Evolutionary conservation across 2,113 vertebrate species (phyloP).

Genomic region (Cyphomyrus discorhynchus): DNA sequence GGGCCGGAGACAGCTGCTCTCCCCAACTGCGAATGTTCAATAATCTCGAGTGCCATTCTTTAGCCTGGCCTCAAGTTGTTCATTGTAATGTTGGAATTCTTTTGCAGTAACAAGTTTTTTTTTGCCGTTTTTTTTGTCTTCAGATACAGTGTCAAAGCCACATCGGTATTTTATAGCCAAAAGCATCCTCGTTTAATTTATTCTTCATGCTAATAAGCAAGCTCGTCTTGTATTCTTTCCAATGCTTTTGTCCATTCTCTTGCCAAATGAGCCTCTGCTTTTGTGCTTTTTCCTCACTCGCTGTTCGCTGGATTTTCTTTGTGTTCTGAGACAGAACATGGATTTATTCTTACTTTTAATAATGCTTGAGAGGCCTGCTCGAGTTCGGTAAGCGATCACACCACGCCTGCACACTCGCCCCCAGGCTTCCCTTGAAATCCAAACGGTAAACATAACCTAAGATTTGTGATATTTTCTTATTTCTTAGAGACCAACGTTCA

Average conservation of each 20-base stretch:
- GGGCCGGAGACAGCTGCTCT: not conserved
- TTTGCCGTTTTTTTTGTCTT: not conserved
- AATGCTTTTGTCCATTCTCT: not conserved
- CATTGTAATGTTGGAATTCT: not conserved
- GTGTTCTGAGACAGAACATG: slow-evolving; percentile 10
- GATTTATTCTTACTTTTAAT: slow-evolving; percentile 3
- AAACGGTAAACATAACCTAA: slow-evolving; percentile 5
- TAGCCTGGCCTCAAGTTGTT: not conserved
- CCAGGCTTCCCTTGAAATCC: not conserved
- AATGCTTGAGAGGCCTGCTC: not conserved
- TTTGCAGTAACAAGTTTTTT: not conserved
- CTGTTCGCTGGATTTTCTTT: not conserved
- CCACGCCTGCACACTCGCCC: not conserved
- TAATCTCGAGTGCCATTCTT: not conserved
- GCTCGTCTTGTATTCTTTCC: not conserved
- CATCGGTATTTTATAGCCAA: slow-evolving; percentile 5
- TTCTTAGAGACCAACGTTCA: not conserved
- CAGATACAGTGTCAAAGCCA: not conserved
- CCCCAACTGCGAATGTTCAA: not conserved
- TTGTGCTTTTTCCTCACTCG: not conserved
- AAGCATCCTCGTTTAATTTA: not conserved
- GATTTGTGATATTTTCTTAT: not conserved
- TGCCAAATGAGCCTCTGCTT: not conserved
- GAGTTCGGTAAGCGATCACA: not conserved
- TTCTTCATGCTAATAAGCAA: slow-evolving; percentile 1